Conservation (phyloP, 1,140 invertebrate genomes). For the Leptinotarsa undecemlineata region DNA sequence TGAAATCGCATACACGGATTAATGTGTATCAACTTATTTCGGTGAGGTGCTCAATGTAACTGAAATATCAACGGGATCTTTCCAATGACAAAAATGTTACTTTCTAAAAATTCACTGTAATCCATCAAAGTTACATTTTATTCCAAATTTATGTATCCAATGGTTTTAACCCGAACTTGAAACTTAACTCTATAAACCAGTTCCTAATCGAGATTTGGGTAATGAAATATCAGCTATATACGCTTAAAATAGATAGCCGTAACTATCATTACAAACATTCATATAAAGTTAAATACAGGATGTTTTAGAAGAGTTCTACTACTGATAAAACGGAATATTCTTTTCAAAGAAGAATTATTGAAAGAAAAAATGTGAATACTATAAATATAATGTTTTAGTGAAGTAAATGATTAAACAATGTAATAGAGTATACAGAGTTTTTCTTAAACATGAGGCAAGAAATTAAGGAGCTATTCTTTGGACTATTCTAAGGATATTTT, state of each 20-base stretch:
- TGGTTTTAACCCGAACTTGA: background rate
- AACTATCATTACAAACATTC: background rate
- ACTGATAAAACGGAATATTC: background rate
- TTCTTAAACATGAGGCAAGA: too few relatives aligned
- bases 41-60: too few relatives aligned
- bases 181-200: background rate
- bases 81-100: background rate
- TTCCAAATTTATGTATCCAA: constrained; percentile 6
- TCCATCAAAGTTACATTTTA: background rate
- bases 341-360: background rate
- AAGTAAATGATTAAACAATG: too few relatives aligned
- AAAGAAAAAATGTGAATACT: too few relatives aligned
- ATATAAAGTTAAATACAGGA: background rate
- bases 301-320: background rate
- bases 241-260: background rate
- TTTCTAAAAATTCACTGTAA: background rate
- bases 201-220: background rate
- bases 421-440: too few relatives aligned
- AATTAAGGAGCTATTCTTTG: too few relatives aligned
- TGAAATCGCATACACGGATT: too few relatives aligned
- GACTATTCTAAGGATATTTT: too few relatives aligned
- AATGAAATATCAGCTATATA: constrained; percentile 3
- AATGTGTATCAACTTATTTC: too few relatives aligned
- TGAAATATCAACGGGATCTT: too few relatives aligned
- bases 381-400: too few relatives aligned